Percentiles rank a stretch among this genome's conserved stretches.
Evolutionary conservation across 2,888 invertebrate species (phyloP).

Genomic region (Drepana falcataria): DNA sequence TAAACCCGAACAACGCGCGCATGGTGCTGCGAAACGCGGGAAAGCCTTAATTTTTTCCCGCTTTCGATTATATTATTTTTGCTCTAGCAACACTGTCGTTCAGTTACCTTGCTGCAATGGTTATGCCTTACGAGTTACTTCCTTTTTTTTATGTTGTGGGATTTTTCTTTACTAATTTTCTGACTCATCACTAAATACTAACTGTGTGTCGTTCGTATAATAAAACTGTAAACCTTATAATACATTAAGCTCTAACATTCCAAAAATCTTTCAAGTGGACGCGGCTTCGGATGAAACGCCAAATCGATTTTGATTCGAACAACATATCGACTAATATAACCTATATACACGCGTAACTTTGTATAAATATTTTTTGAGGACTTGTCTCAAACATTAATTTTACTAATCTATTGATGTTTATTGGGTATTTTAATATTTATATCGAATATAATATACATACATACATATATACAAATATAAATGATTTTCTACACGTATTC

Average conservation of each 20-base stretch:
- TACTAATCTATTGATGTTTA: neutral
- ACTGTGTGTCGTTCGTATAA: slow-evolving; percentile 43
- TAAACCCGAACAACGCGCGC: slow-evolving; percentile 24
- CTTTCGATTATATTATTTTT: slow-evolving; percentile 16
- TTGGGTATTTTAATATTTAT: neutral
- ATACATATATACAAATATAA: neutral
- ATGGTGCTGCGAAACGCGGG: slow-evolving; percentile 35
- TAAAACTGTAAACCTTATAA: slow-evolving; percentile 35
- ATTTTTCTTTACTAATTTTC: slow-evolving; percentile 58
- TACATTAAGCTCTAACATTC: slow-evolving; percentile 60
- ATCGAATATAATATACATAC: neutral
- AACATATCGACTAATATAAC: slow-evolving; percentile 5
- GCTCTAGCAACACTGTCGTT: slow-evolving; percentile 63
- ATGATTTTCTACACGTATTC: neutral
- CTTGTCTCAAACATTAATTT: no score
- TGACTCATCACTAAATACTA: slow-evolving; percentile 70
- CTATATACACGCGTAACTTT: neutral
- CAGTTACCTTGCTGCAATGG: slow-evolving; percentile 25
- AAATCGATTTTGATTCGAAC: slow-evolving; percentile 15
- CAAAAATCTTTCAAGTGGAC: slow-evolving; percentile 42
- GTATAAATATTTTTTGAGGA: no score
- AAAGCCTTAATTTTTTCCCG: slow-evolving; percentile 18
- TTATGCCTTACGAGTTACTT: slow-evolving; percentile 23
- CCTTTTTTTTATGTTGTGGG: slow-evolving; percentile 13
- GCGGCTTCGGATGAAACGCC: slow-evolving; percentile 40